These are phyloP conservation scores for Torymus texanus DNA, from an alignment of 2,888 invertebrate species.

Conservation along the genomic window DNA sequence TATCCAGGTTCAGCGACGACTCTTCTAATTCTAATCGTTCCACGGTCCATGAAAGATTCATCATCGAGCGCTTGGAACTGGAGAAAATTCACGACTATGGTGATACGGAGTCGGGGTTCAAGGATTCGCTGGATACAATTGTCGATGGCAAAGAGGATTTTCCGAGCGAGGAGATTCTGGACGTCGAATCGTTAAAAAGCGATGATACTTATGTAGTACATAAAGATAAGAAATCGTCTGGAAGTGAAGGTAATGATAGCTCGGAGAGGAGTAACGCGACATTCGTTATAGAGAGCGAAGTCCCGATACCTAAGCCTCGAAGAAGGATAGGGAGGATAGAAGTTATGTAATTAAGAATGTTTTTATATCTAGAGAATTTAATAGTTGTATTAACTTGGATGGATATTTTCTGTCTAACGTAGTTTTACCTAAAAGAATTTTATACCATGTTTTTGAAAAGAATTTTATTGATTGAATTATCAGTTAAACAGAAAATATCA, in stretches of 20 bases:
- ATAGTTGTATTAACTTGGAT: neutral
- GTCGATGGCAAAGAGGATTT: slow-evolving; percentile 40
- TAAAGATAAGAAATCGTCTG: slow-evolving; percentile 31
- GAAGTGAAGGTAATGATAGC: slow-evolving; percentile 36
- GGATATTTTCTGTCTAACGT: too few relatives aligned
- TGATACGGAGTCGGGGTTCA: slow-evolving; percentile 40
- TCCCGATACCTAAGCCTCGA: slow-evolving; percentile 60
- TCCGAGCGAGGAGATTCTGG: slow-evolving; percentile 44
- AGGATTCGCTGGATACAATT: slow-evolving; percentile 49
- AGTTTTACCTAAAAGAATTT: neutral
- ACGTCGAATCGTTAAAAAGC: slow-evolving; percentile 59
- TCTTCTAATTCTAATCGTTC: slow-evolving; percentile 44
- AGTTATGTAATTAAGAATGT: slow-evolving; percentile 40
- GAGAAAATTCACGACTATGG: slow-evolving; percentile 16
- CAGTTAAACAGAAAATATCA: too few relatives aligned
- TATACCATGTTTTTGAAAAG: neutral
- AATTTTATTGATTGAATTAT: neutral
- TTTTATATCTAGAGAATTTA: neutral
- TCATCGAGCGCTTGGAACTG: slow-evolving; percentile 35
- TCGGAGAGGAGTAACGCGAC: slow-evolving; percentile 64
- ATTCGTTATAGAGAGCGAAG: slow-evolving; percentile 62
- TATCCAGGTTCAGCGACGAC: slow-evolving; percentile 49
- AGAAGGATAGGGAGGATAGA: slow-evolving; percentile 53
- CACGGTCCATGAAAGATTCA: neutral
- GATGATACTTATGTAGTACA: slow-evolving; percentile 64